Conservation (phyloP, 1,140 invertebrate genomes). For the Trichonephila clavipes region DNA sequence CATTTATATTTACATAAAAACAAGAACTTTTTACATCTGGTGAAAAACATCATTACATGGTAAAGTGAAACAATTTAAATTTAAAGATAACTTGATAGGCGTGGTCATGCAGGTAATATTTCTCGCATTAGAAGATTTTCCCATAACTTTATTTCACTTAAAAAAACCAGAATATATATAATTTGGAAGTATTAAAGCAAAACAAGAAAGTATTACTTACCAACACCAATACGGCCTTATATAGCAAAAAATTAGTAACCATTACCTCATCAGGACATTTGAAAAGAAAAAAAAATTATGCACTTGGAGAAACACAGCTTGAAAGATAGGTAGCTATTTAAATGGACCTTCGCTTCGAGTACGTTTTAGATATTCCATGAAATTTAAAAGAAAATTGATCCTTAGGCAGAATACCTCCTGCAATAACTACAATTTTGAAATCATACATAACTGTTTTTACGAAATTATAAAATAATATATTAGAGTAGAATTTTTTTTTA, state of each 20-base stretch:
- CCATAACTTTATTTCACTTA: no score
- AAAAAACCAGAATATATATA: neutral
- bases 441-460: no score
- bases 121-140: neutral
- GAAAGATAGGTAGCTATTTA: neutral
- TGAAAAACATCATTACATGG: neutral
- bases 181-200: neutral
- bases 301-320: neutral
- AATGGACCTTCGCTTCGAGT: no score
- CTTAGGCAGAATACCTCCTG: no score
- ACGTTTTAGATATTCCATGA: no score
- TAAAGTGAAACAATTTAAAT: neutral
- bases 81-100: slow-evolving; percentile 8
- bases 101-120: neutral
- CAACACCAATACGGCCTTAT: neutral
- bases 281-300: neutral
- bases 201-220: neutral
- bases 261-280: slow-evolving; percentile 8
- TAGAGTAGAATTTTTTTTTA: no score
- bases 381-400: no score
- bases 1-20: neutral
- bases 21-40: neutral
- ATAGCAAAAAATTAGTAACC: neutral
- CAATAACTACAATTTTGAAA: no score
- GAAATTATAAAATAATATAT: no score